Conservation (phyloP, 2,797 vertebrate species). For the Lophius americanus region DNA sequence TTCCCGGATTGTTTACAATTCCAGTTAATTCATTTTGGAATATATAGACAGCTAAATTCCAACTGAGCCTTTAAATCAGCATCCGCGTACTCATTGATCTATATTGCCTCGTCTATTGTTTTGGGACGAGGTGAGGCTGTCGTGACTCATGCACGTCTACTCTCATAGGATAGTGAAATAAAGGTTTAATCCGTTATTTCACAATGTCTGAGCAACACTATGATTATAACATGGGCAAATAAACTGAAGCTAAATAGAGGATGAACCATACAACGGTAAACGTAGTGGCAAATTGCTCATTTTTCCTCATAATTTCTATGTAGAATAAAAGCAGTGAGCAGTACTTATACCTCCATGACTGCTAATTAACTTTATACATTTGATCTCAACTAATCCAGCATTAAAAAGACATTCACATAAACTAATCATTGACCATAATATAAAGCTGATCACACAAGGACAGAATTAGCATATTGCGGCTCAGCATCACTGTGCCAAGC, state of each 20-base stretch:
- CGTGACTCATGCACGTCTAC: too few species aligned
- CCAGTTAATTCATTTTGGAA: background rate
- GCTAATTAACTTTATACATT: constrained; percentile 11
- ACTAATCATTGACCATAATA: constrained; percentile 11
- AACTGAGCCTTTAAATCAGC: background rate
- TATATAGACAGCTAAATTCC: background rate
- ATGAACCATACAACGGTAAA: constrained; percentile 9
- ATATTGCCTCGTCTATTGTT: background rate
- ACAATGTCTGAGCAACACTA: constrained; percentile 4
- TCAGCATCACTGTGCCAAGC: constrained; percentile 2
- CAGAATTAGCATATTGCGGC: constrained; percentile 5
- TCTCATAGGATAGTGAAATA: too few species aligned
- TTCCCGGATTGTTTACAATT: background rate
- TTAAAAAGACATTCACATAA: constrained; percentile 14
- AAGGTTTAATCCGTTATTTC: constrained; percentile 17
- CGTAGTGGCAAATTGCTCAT: constrained; percentile 3
- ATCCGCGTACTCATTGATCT: constrained; percentile 1
- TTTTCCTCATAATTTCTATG: constrained; percentile 1
- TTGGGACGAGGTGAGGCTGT: background rate
- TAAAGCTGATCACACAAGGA: constrained; percentile 18
- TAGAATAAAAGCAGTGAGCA: background rate
- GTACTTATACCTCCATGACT: constrained; percentile 2
- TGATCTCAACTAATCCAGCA: background rate
- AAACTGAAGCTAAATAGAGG: constrained; percentile 15
- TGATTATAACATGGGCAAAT: constrained; percentile 26